A percentile compares a stretch with the other conserved stretches of the same genome.
phyloP scores from a whole-genome alignment of 2,113 vertebrate species.

The Pomatostomus ruficeps region DNA sequence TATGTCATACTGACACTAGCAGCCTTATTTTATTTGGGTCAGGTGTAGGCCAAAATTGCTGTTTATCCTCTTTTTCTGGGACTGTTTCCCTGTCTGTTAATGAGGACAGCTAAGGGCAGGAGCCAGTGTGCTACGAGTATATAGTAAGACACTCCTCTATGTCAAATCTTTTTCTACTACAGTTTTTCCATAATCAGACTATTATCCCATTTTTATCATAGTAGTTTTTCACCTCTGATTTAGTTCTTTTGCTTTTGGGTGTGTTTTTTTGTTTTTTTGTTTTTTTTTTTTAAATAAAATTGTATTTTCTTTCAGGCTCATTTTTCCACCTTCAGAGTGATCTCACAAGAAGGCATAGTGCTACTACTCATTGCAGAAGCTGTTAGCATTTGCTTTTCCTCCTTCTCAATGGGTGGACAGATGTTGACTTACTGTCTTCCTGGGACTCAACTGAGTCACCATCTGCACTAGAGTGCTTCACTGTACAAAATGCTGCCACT shows the following conservation, averaged over 20 bases:
- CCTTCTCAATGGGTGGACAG: not conserved
- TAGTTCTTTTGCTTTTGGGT: rapidly evolving
- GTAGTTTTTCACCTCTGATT: not conserved
- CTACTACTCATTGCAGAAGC: not conserved
- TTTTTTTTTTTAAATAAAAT: not conserved
- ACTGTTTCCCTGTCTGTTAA: not conserved
- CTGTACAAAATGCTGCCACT: not conserved
- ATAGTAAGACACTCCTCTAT: not conserved
- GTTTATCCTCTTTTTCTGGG: not conserved
- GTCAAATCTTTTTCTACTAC: rapidly evolving
- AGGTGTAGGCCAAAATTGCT: not conserved
- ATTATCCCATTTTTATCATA: not conserved
- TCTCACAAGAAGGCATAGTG: not conserved
- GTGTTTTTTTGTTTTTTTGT: no score
- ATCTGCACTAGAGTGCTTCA: not conserved
- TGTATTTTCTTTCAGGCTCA: not conserved
- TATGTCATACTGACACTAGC: not conserved
- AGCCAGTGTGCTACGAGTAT: not conserved
- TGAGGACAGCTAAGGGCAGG: not conserved
- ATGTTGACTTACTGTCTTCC: not conserved
- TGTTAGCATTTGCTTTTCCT: not conserved
- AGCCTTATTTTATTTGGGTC: not conserved
- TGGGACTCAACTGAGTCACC: not conserved
- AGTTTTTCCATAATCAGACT: not conserved
- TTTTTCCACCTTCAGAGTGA: not conserved